Evolutionary conservation across 2,113 vertebrate species (phyloP).

Genomic region (Lepus europaeus): DNA sequence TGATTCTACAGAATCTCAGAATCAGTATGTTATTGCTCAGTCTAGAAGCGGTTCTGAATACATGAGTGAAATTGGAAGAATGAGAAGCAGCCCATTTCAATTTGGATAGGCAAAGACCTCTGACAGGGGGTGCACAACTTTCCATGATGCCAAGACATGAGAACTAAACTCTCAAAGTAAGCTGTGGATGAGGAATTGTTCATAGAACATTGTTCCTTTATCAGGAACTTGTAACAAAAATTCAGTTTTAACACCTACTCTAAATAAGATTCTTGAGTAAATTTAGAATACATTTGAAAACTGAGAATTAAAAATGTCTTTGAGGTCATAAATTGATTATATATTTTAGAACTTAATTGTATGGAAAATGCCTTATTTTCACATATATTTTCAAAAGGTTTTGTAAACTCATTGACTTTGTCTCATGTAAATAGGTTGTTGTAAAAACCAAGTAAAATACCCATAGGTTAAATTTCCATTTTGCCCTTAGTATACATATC

Average conservation of each 20-base stretch:
- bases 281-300: constrained; percentile 8
- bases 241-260: neutral
- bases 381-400: constrained; percentile 5
- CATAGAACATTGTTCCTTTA: neutral
- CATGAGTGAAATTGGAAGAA: neutral
- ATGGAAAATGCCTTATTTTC: constrained; percentile 44
- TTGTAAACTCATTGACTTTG: constrained; percentile 16
- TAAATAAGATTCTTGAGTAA: neutral
- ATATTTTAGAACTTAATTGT: constrained; percentile 16
- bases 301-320: constrained; percentile 39
- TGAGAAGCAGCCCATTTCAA: constrained; percentile 3
- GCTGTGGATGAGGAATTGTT: neutral
- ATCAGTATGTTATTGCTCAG: neutral
- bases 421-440: neutral
- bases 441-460: constrained; percentile 12
- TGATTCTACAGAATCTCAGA: constrained; percentile 46
- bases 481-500: constrained; percentile 12
- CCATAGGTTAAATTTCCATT: neutral
- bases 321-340: neutral
- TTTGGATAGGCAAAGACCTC: neutral
- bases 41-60: neutral
- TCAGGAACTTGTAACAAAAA: neutral
- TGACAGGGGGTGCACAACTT: neutral
- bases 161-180: neutral
- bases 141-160: neutral